A percentile compares a stretch with the other conserved stretches of the same genome.
Conservation (phyloP, 2,888 invertebrate genomes). For the Dendrolimus houi region DNA sequence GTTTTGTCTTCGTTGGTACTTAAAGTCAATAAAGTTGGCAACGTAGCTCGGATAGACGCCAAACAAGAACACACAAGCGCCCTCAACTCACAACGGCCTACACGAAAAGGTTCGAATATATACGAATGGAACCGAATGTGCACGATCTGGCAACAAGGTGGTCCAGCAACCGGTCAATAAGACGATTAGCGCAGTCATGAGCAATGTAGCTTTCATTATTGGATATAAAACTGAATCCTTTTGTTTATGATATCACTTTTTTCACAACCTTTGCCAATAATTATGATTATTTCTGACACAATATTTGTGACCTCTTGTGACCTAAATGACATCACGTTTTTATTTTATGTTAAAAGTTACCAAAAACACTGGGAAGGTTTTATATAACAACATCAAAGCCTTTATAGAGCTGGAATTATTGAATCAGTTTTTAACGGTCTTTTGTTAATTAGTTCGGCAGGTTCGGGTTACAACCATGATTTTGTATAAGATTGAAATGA, state of each 20-base stretch:
- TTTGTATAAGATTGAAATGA: no score
- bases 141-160: conserved; percentile 69
- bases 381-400: no score
- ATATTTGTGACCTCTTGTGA: neutral
- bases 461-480: no score
- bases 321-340: no score
- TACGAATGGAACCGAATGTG: conserved; percentile 58
- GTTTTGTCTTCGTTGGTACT: conserved; percentile 71
- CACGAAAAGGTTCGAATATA: conserved; percentile 48
- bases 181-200: conserved; percentile 64
- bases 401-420: no score
- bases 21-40: conserved; percentile 74
- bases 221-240: conserved; percentile 36
- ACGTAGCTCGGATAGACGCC: conserved; percentile 74
- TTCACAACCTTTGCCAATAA: no score
- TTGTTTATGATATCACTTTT: conserved; percentile 24
- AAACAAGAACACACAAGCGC: conserved; percentile 72
- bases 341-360: no score
- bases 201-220: conserved; percentile 37
- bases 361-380: no score
- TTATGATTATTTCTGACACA: neutral
- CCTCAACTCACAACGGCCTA: conserved; percentile 74
- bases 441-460: no score
- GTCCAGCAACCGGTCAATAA: conserved; percentile 72
- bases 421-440: no score